phyloP scores from a whole-genome alignment of 2,797 vertebrate genomes.

The Sebastes oblongus region DNA sequence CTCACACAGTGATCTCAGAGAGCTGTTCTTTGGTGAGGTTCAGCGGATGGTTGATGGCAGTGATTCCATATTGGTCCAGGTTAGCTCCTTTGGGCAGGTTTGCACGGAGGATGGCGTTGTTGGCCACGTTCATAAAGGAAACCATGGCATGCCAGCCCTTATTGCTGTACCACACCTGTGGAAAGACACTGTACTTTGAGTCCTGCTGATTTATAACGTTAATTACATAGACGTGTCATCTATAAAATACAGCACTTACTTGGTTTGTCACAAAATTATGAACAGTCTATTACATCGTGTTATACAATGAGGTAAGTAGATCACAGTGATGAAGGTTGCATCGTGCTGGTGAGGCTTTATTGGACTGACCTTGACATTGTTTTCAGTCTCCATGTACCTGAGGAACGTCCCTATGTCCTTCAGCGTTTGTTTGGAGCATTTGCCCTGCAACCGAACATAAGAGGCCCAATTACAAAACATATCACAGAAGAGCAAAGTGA shows the following conservation, averaged over 20 bases:
- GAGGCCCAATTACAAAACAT: neutral
- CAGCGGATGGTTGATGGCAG: constrained; percentile 90
- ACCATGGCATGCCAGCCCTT: constrained; percentile 97
- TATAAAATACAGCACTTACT: neutral
- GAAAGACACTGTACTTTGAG: neutral
- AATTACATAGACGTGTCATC: neutral
- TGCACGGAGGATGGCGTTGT: constrained; percentile 90
- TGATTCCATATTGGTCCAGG: constrained; percentile 89
- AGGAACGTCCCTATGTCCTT: constrained; percentile 88
- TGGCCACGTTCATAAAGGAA: constrained; percentile 92
- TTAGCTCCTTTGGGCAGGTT: constrained; percentile 80
- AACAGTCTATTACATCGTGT: neutral
- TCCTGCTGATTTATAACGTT: neutral
- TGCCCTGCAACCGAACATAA: constrained; percentile 62
- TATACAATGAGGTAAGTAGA: neutral
- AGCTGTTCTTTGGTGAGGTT: constrained; percentile 96
- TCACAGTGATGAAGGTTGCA: neutral
- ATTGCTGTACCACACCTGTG: constrained; percentile 97
- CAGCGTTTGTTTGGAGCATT: constrained; percentile 74
- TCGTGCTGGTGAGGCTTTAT: neutral
- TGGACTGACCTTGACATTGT: constrained; percentile 90
- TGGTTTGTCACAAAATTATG: neutral
- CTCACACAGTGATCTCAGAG: constrained; percentile 95
- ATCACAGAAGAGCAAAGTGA: neutral
- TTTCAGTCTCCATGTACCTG: constrained; percentile 90